phyloP scores from a whole-genome alignment of 2,888 invertebrate species.

The Cerastis rubricosa region DNA sequence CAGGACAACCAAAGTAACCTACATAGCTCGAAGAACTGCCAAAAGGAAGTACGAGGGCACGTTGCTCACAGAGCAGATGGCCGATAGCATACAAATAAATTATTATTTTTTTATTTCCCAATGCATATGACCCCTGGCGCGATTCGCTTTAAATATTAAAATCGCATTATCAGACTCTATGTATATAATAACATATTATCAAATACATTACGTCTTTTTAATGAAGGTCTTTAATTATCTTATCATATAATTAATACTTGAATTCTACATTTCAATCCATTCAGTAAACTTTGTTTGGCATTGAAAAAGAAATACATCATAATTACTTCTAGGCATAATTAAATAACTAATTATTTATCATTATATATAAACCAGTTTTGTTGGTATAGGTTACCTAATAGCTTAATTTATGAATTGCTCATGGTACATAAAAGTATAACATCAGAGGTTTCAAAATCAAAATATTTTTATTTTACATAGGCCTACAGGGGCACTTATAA shows the following conservation, averaged over 20 bases:
- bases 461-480: too few relatives aligned
- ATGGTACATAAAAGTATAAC: background rate
- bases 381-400: background rate
- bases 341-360: background rate
- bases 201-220: background rate
- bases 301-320: conserved; percentile 6
- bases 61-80: background rate
- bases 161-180: background rate
- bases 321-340: background rate
- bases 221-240: background rate
- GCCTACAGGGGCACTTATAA: too few relatives aligned
- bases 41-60: background rate
- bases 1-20: background rate
- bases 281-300: background rate
- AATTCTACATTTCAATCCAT: background rate
- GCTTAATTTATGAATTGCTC: background rate
- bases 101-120: background rate
- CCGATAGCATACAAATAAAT: background rate
- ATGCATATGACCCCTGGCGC: background rate
- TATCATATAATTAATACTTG: background rate
- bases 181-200: background rate
- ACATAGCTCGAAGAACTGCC: background rate
- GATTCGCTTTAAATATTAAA: background rate
- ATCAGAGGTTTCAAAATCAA: too few relatives aligned
- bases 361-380: conserved; percentile 3